These are phyloP conservation scores for Psittacula derbiana DNA, from an alignment of 2,797 vertebrate genomes.

Conservation along the genomic window DNA sequence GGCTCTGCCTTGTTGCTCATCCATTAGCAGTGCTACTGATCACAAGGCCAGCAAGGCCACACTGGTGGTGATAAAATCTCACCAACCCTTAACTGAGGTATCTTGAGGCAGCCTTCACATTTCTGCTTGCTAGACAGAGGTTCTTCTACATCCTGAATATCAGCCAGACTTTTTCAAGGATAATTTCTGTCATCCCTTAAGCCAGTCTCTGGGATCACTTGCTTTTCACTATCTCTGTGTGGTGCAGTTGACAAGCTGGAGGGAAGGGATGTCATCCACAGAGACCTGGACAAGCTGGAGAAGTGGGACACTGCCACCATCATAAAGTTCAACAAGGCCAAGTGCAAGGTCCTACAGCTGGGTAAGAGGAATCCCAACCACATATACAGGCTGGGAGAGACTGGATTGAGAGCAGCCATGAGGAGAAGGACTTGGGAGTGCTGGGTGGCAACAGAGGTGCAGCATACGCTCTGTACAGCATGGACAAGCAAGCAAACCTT, in stretches of 20 bases:
- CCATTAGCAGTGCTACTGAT: background rate
- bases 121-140: background rate
- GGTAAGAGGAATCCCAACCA: background rate
- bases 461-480: background rate
- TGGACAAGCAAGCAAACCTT: background rate
- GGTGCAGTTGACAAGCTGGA: background rate
- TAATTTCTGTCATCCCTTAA: background rate
- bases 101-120: background rate
- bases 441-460: background rate
- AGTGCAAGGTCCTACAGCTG: background rate
- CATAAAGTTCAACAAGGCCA: background rate
- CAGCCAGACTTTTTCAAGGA: background rate
- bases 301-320: background rate
- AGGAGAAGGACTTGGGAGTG: background rate
- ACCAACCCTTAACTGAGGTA: background rate
- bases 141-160: background rate
- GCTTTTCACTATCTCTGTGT: background rate
- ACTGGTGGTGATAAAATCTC: background rate
- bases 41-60: background rate
- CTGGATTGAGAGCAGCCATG: background rate
- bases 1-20: background rate
- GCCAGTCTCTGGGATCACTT: background rate
- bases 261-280: background rate
- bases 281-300: background rate
- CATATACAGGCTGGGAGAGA: background rate